phyloP scores from a whole-genome alignment of 2,888 invertebrate species.

The Nomada fabriciana region DNA sequence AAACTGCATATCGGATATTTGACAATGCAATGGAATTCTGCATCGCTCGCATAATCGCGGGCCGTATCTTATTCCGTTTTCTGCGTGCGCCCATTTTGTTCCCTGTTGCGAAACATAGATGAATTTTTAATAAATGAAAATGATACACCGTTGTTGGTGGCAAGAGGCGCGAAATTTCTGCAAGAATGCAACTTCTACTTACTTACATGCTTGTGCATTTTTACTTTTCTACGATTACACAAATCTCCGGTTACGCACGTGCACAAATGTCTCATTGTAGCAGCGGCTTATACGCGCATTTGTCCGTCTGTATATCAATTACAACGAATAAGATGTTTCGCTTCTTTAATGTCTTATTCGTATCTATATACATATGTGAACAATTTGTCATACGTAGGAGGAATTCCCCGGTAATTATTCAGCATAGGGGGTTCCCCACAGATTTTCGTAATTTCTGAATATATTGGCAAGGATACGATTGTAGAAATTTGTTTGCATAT shows the following conservation, averaged over 20 bases:
- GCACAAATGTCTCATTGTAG: constrained; percentile 4
- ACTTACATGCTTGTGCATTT: neutral
- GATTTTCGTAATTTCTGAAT: no score
- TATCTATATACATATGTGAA: no score
- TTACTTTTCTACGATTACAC: constrained; percentile 23
- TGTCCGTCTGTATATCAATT: neutral
- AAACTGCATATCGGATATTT: neutral
- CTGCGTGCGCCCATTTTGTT: neutral
- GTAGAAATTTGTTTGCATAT: no score
- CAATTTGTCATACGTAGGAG: no score
- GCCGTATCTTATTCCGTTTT: neutral
- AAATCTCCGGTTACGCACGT: constrained; percentile 38
- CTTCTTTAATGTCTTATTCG: constrained; percentile 15
- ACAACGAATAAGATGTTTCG: constrained; percentile 14
- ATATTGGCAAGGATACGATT: no score
- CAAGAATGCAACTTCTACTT: constrained; percentile 17
- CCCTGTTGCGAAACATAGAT: neutral
- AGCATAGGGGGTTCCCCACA: no score
- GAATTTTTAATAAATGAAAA: neutral
- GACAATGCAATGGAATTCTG: neutral
- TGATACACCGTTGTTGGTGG: neutral
- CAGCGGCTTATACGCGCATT: constrained; percentile 5
- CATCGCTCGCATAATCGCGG: neutral
- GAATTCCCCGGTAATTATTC: no score
- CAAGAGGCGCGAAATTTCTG: neutral